Base-by-base conservation (phyloP, 2,888 invertebrate species). In the Meteorus cinctellus region DNA sequence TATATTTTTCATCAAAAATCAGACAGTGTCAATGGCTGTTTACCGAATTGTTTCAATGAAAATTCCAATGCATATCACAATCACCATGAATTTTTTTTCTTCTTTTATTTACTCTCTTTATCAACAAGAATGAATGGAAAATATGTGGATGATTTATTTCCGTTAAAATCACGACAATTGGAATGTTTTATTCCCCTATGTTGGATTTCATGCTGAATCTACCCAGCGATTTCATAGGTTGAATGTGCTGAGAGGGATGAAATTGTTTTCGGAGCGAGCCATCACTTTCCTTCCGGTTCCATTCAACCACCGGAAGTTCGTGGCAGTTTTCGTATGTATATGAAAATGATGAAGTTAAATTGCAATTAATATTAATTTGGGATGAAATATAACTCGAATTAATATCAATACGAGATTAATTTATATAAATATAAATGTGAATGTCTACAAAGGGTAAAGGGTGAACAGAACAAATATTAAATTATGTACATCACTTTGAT, bases 351-450 rank as follows among this genome's bases (percentile, higher is more conserved):
- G 4, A n/a, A 10, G 19, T 65, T 65, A 19, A 12, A 62, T 34
- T 78, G 75, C 82, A 83, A 86, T 86, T 85, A 85, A 86, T 86
- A 86, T 86, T 86, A 85, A 86, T 86, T 79, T 81, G 65, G 65
- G 55, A 67, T 78, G 62, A 74, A 5, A 80, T 81, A 74, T 75
- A 81, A 76, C 72, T 27, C 76, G 79, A 84, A 86, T 86, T 85
- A 86, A 86, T 86, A 86, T 86, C 84, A 86, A 85, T 86, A 82
- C 75, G 75, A 48, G 60, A 72, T 72, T 34, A 34, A 34, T 34
- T 34, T 6, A 24, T 24, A 24, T 24, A 34, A 34, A 34, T 34
- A 76, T 55, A 19, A 55, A 24, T n/a, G 55, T 55, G 5, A 24
- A 19, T 5, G 55, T 55, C 55, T 55, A 55, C 8, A 41, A 24